phyloP scores from a whole-genome alignment of 1,140 invertebrate species.

The Heliconius congener region DNA sequence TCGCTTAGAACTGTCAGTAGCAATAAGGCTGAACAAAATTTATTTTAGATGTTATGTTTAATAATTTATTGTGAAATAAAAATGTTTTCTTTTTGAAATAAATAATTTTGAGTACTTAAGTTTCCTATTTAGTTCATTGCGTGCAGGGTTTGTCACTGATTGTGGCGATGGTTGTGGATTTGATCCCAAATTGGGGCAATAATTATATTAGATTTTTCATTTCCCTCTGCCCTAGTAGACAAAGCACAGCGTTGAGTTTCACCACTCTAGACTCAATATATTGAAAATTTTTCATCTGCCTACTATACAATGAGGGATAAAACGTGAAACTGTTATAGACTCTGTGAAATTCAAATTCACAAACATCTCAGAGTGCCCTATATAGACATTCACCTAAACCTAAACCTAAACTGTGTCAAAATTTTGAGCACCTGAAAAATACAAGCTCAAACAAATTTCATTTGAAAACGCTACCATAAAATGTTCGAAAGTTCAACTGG shows the following conservation, averaged over 20 bases:
- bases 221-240: too few species aligned
- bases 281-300: neutral
- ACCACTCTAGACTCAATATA: neutral
- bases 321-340: neutral
- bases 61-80: neutral
- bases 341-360: too few species aligned
- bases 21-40: neutral
- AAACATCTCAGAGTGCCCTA: too few species aligned
- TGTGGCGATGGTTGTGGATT: neutral
- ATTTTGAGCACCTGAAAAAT: constrained; percentile 14
- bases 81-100: neutral
- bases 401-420: neutral
- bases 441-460: constrained; percentile 32
- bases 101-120: too few species aligned
- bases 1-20: neutral
- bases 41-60: neutral
- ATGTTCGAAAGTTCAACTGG: constrained; percentile 35
- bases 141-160: too few species aligned
- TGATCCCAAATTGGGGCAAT: neutral
- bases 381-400: neutral
- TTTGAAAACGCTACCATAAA: constrained; percentile 37
- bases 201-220: too few species aligned
- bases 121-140: too few species aligned
- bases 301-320: neutral
- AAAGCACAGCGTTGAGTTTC: neutral